Evolutionary conservation across 37 sponge, comb jelly and placozoan species (phyloP), one percentile per base, ranked within the genome.

Genomic region (Halisarca cf. caerulea): DNA sequence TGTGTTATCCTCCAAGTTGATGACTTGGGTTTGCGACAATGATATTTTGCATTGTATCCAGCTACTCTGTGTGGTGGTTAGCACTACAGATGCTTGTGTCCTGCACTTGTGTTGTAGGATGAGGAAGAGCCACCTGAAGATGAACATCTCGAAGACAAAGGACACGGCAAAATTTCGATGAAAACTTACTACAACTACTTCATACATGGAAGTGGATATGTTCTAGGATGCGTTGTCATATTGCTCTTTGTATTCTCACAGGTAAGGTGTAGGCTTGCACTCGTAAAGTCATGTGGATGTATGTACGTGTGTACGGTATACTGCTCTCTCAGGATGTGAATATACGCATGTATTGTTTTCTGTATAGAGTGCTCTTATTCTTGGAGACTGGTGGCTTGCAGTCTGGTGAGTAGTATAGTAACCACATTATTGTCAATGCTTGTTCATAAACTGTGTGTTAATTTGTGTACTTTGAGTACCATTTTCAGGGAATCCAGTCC

Each of bases 301-400:
- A 62, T 28, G 18, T 62, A 15, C 64, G 30, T 62, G 7, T 30
- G 30, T 62, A 11, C 17, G 17, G 17, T 20, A 55, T 30, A 20
- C 25, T 62, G 6, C 25, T 20, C 6, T 62, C 51, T 30, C 64
- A 62, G 18, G 6, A 62, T 62, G 64, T 62, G 17, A 20, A 62
- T 7, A 15, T 25, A 35, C 7, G 25, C 24, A 62, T 59, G 30
- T 25, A 37, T 33, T 82, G 33, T 4, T 33, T 59, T 21, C 40
- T 62, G 58, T 80, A 37, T 55, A 92, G 92, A 83, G 24, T 34
- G 77, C 59, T 59, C 37, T 88, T 30, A 86, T 88, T 3, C 27
- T 86, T 0, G 61, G 83, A 57, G 92, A 92, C 66, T 92, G 92
- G 92, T 92, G 92, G 92, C 34, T 92, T 6, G 54, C 92, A 35